Evolutionary conservation across 2,888 invertebrate species (phyloP).

Genomic region (Celastrina argiolus): DNA sequence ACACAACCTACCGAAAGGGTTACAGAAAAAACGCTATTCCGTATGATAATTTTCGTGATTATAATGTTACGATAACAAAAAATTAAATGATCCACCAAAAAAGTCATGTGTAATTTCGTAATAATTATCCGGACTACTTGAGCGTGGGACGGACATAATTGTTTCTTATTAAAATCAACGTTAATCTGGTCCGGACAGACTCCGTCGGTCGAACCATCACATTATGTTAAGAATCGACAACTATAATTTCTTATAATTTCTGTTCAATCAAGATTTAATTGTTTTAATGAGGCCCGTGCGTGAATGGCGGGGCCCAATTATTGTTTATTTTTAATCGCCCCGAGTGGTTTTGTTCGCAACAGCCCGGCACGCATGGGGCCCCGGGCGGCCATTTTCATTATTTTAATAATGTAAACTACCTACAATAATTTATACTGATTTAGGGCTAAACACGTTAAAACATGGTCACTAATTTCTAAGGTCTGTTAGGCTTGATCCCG

Average conservation of each 20-base stretch:
- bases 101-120: slow-evolving; percentile 70
- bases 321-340: slow-evolving; percentile 79
- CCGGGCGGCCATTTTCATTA: slow-evolving; percentile 76
- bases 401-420: slow-evolving; percentile 78
- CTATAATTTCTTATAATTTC: slow-evolving; percentile 79
- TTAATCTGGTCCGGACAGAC: slow-evolving; percentile 76
- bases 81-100: slow-evolving; percentile 63
- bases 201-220: slow-evolving; percentile 67
- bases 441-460: slow-evolving; percentile 75
- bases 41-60: slow-evolving; percentile 23
- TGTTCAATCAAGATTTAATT: slow-evolving; percentile 79
- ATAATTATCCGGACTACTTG: slow-evolving; percentile 73
- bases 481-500: slow-evolving; percentile 15
- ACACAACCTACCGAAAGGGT: neutral
- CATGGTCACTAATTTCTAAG: slow-evolving; percentile 38
- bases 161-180: slow-evolving; percentile 77
- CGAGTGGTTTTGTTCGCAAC: slow-evolving; percentile 76
- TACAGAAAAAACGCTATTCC: slow-evolving; percentile 14
- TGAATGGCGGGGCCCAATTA: slow-evolving; percentile 77
- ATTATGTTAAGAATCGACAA: slow-evolving; percentile 78
- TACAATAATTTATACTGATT: slow-evolving; percentile 78
- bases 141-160: slow-evolving; percentile 75
- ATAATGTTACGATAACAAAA: slow-evolving; percentile 46
- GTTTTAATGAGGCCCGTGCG: slow-evolving; percentile 78
- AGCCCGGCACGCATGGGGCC: slow-evolving; percentile 75